Conservation (phyloP, 2,888 invertebrate species). For the Eupithecia exiguata region DNA sequence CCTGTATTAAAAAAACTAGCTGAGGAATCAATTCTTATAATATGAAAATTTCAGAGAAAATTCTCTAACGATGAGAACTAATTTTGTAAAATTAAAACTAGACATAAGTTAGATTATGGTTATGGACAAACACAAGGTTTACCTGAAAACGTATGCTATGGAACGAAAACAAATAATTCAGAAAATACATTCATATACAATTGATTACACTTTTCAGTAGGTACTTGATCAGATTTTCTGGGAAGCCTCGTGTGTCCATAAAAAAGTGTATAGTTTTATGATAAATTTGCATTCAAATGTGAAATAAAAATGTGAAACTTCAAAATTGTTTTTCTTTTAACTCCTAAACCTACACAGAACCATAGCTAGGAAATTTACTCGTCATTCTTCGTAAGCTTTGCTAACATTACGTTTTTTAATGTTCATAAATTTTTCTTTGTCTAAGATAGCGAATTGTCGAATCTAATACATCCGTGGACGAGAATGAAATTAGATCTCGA, state of each 20-base stretch:
- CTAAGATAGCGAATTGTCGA: no score
- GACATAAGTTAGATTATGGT: not conserved
- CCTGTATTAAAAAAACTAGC: not conserved
- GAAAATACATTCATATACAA: not conserved
- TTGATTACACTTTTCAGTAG: not conserved
- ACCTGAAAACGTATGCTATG: not conserved
- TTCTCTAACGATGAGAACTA: not conserved
- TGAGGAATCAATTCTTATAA: not conserved
- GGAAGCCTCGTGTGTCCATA: not conserved
- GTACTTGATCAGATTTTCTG: not conserved
- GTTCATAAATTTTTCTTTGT: not conserved
- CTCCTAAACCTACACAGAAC: not conserved
- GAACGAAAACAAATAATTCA: not conserved
- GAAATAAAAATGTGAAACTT: slow-evolving; percentile 7
- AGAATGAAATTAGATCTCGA: no score
- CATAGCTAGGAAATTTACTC: not conserved
- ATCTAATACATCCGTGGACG: no score
- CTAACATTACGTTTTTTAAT: not conserved
- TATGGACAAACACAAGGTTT: not conserved
- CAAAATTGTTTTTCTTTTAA: not conserved
- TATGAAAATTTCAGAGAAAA: not conserved
- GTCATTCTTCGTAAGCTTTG: not conserved
- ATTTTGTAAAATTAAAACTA: slow-evolving; percentile 2
- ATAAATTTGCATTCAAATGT: slow-evolving; percentile 12
- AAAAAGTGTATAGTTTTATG: slow-evolving; percentile 3